Evolutionary conservation across 2,888 invertebrate species (phyloP).

Genomic region (Bibio marci): DNA sequence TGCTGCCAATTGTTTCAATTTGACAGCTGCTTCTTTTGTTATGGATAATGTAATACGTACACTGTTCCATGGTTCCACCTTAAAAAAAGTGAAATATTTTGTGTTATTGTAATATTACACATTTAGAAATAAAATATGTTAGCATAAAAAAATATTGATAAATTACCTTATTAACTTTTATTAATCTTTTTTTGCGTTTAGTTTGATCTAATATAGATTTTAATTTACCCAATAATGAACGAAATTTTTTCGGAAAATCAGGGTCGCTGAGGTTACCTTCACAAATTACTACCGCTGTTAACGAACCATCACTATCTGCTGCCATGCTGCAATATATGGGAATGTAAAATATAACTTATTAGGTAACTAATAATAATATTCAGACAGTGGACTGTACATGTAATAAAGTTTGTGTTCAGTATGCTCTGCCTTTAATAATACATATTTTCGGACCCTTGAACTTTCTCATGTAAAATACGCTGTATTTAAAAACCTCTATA

Average conservation of each 20-base stretch:
- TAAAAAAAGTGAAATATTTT: too few species aligned
- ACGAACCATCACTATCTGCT: constrained; percentile 65
- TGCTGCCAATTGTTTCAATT: constrained; percentile 78
- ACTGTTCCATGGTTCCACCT: constrained; percentile 95
- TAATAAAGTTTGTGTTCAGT: too few species aligned
- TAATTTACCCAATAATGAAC: constrained; percentile 58
- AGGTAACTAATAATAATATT: too few species aligned
- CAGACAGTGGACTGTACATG: too few species aligned
- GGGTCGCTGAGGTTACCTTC: constrained; percentile 83
- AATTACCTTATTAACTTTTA: constrained; percentile 48
- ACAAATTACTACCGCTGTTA: constrained; percentile 75
- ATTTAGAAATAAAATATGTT: background rate
- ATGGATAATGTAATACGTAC: constrained; percentile 95
- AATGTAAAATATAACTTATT: too few species aligned
- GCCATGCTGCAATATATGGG: constrained; percentile 39
- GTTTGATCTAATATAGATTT: constrained; percentile 48
- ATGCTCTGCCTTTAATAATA: too few species aligned
- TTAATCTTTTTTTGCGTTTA: constrained; percentile 32
- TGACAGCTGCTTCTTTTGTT: constrained; percentile 86
- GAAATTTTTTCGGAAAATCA: constrained; percentile 64
- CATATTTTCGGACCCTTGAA: too few species aligned
- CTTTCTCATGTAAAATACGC: too few species aligned
- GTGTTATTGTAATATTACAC: background rate
- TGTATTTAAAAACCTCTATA: too few species aligned
- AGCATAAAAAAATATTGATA: background rate